phyloP scores from a whole-genome alignment of 2,888 invertebrate genomes.

The Steromphala cineraria region DNA sequence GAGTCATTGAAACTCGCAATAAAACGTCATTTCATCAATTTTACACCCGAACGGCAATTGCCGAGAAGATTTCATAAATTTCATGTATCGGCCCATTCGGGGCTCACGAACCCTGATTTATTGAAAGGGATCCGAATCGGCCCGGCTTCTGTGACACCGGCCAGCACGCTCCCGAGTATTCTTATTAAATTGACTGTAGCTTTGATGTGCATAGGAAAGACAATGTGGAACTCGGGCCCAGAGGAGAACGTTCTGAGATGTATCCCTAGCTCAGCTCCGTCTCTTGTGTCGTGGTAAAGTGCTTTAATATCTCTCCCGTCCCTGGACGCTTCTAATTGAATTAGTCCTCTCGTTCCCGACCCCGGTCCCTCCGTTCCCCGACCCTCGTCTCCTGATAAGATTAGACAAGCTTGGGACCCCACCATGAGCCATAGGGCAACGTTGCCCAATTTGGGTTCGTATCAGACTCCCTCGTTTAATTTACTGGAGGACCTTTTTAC shows the following conservation, averaged over 20 bases:
- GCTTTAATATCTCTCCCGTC: neutral
- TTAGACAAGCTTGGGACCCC: neutral
- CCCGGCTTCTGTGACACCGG: neutral
- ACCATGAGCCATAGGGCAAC: neutral
- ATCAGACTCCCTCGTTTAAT: neutral
- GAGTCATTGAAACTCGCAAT: conserved; percentile 40
- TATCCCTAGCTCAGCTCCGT: neutral
- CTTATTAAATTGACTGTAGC: conserved; percentile 27
- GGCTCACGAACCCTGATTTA: conserved; percentile 9
- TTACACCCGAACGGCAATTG: conserved; percentile 29
- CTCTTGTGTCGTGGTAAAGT: neutral
- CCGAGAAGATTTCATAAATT: conserved; percentile 42
- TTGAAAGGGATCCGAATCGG: neutral
- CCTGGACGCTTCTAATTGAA: neutral
- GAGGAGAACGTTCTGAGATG: neutral
- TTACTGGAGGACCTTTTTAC: neutral
- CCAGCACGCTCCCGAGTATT: conserved; percentile 12
- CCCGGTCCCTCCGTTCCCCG: neutral
- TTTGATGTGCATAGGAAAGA: neutral
- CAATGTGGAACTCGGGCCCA: neutral
- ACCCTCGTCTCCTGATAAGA: neutral
- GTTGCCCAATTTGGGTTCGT: neutral
- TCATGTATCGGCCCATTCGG: conserved; percentile 41
- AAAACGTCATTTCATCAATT: conserved; percentile 49
- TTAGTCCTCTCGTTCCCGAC: neutral